A percentile compares a stretch with the other conserved stretches of the same genome.
phyloP scores from a whole-genome alignment of 2,113 vertebrate genomes.

The Mobula birostris region DNA sequence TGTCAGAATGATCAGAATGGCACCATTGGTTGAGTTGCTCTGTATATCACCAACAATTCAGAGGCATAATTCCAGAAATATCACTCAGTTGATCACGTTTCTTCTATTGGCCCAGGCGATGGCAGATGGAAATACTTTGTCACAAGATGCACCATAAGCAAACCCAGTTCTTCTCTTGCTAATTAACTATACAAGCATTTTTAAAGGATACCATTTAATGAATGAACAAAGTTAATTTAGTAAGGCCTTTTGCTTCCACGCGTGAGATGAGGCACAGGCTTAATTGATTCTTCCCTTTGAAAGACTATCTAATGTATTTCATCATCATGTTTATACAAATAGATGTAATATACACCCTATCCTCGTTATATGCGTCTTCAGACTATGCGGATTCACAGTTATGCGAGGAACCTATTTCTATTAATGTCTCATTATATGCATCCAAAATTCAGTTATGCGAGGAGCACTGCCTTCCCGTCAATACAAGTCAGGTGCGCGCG shows the following conservation, averaged over 20 bases:
- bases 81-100: not conserved
- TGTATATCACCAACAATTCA: too few species aligned
- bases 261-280: not conserved
- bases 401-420: too few species aligned
- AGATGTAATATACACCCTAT: too few species aligned
- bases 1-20: too few species aligned
- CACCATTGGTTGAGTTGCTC: too few species aligned
- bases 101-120: not conserved
- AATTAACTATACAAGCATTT: not conserved
- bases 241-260: not conserved
- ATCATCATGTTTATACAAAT: not conserved
- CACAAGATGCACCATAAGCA: not conserved
- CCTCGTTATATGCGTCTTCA: too few species aligned
- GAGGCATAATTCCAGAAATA: not conserved
- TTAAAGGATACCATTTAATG: not conserved
- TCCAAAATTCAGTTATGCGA: too few species aligned
- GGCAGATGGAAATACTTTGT: not conserved
- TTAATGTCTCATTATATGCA: too few species aligned
- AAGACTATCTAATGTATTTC: not conserved
- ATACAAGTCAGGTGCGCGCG: too few species aligned
- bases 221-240: not conserved
- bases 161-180: not conserved
- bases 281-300: not conserved
- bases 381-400: too few species aligned
- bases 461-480: too few species aligned